These are phyloP conservation scores for Masticophis lateralis DNA, from an alignment of 2,797 vertebrate genomes.

Conservation along the genomic window DNA sequence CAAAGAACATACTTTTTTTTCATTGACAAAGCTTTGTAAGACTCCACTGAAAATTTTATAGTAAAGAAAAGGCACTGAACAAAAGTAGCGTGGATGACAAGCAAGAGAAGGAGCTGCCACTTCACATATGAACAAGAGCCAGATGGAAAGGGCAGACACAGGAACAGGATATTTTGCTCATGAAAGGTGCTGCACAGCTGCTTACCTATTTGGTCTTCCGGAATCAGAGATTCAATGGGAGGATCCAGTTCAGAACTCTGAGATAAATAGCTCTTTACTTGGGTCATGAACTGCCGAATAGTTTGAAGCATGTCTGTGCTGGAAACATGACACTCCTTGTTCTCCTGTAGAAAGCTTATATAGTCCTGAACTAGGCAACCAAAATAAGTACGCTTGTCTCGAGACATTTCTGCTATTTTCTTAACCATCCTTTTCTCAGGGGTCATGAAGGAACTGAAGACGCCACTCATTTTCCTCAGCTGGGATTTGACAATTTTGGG, in stretches of 20 bases:
- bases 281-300: constrained; percentile 93
- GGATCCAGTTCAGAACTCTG: constrained; percentile 94
- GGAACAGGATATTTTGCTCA: not conserved
- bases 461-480: constrained; percentile 88
- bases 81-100: not conserved
- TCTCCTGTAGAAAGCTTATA: constrained; percentile 92
- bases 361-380: constrained; percentile 97
- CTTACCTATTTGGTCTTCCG: constrained; percentile 95
- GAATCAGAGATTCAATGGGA: constrained; percentile 92
- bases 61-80: not conserved
- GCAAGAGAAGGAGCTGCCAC: not conserved
- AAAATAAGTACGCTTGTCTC: constrained; percentile 91
- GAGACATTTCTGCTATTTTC: constrained; percentile 86
- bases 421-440: constrained; percentile 89
- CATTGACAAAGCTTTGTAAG: not conserved
- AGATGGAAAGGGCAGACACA: not conserved
- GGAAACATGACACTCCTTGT: constrained; percentile 89
- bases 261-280: constrained; percentile 93
- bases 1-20: not conserved
- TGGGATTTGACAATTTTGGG: constrained; percentile 88
- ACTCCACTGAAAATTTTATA: too few relatives aligned
- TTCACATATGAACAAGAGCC: constrained; percentile 9
- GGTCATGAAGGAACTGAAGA: constrained; percentile 93
- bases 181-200: not conserved
- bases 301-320: constrained; percentile 91